A percentile compares a stretch with the other conserved stretches of the same genome.
These are phyloP conservation scores for Thamnophis elegans DNA, from an alignment of 2,797 vertebrate species.

Conservation along the genomic window DNA sequence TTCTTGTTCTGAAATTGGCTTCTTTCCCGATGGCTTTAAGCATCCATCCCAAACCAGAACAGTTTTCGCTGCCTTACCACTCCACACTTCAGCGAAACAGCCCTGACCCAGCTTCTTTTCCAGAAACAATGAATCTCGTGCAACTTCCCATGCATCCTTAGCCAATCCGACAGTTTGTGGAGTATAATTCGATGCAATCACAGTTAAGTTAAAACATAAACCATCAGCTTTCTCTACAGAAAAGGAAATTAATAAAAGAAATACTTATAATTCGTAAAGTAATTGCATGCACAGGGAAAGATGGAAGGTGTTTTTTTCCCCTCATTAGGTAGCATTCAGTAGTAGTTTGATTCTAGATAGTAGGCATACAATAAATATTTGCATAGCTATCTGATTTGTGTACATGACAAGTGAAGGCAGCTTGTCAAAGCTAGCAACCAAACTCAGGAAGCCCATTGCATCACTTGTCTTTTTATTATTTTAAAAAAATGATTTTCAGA, in stretches of 20 bases:
- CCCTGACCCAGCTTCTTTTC: slow-evolving; percentile 95
- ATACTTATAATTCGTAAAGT: slow-evolving; percentile 79
- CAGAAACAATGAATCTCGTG: slow-evolving; percentile 85
- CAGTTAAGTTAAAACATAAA: slow-evolving; percentile 98
- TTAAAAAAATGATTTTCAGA: slow-evolving; percentile 51
- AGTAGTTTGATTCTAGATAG: slow-evolving; percentile 36
- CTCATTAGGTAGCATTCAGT: slow-evolving; percentile 38
- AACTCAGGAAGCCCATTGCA: slow-evolving; percentile 21
- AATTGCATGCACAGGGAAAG: slow-evolving; percentile 82
- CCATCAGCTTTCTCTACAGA: slow-evolving; percentile 94
- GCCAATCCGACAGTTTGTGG: slow-evolving; percentile 96
- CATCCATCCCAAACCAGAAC: slow-evolving; percentile 70
- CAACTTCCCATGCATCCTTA: slow-evolving; percentile 98
- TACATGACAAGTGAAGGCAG: slow-evolving; percentile 26
- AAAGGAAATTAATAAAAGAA: slow-evolving; percentile 85
- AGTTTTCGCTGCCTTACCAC: slow-evolving; percentile 88
- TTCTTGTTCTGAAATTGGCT: slow-evolving; percentile 55
- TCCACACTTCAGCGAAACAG: slow-evolving; percentile 98
- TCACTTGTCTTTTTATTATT: slow-evolving; percentile 44
- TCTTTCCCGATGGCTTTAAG: slow-evolving; percentile 65
- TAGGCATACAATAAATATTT: slow-evolving; percentile 36
- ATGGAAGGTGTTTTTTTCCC: slow-evolving; percentile 74
- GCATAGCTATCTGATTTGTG: slow-evolving; percentile 39
- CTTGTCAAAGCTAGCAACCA: slow-evolving; percentile 53
- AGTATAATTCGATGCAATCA: slow-evolving; percentile 88